Evolutionary conservation across 2,888 invertebrate species (phyloP), one percentile per base, ranked within the genome.

Genomic region (Meghimatium bilineatum): DNA sequence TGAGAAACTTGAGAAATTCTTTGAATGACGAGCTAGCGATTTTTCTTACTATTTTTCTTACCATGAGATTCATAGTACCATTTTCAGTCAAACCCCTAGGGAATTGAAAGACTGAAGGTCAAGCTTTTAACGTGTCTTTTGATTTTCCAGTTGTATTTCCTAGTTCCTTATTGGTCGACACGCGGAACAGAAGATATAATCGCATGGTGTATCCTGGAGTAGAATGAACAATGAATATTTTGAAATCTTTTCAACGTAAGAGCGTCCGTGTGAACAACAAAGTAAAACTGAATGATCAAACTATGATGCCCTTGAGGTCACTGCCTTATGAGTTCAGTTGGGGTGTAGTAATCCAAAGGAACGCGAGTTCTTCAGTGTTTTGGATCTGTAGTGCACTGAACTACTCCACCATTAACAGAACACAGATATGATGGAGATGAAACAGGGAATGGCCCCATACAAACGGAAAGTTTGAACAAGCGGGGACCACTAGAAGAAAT

Each of bases 41-140:
- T 67, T 34, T 14, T 32, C 34, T 32, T n/a, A n/a, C n/a, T n/a
- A n/a, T n/a, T n/a, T n/a, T n/a, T n/a, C n/a, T n/a, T n/a, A n/a
- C n/a, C n/a, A 20, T 34, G 12, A 14, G 20, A 34, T 34, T 32
- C 20, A 8, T 5, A 38, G 26, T 26, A n/a, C 44, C 38, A 12
- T 10, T 12, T 38, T 71, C 71, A 32, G 36, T 12, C 44, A 38
- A 44, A 36, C n/a, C 71, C 12, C 1, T n/a, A 1, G 36, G 26
- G 71, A 71, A 71, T n/a, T 69, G 14, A 36, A 71, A 44, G 71
- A 26, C 23, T 38, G 8, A 71, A 38, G 71, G 71, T 71, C 71
- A n/a, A 20, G 38, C n/a, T 71, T 36, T 44, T 10, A 38, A 44
- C 71, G 23, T 12, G 71, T 71, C 38, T 38, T 26, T 36, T 38